These are phyloP conservation scores for Pontoporia blainvillei DNA, from an alignment of 2,113 vertebrate genomes.

Conservation along the genomic window DNA sequence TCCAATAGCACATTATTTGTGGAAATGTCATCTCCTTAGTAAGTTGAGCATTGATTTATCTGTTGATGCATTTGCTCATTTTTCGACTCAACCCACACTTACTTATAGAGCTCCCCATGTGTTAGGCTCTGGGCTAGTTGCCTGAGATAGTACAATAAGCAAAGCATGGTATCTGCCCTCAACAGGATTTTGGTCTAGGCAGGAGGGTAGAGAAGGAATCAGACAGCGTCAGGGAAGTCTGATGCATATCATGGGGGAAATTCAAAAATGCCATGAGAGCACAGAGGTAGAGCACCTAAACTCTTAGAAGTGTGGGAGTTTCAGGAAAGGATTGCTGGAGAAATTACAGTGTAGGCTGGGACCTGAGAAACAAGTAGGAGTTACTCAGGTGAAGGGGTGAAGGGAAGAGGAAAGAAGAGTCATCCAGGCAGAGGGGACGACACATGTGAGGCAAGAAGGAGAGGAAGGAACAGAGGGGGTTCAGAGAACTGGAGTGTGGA, in stretches of 20 bases:
- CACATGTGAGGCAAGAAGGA: not conserved
- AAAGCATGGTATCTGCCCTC: not conserved
- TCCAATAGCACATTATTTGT: not conserved
- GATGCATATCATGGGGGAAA: rapidly evolving
- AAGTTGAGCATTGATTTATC: not conserved
- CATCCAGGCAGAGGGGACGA: not conserved
- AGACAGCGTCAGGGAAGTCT: not conserved
- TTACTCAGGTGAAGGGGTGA: not conserved
- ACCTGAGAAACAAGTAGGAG: not conserved
- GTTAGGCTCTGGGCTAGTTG: not conserved
- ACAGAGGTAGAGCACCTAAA: not conserved
- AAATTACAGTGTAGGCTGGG: not conserved
- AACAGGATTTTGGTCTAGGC: not conserved
- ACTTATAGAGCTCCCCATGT: not conserved
- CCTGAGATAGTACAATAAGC: not conserved
- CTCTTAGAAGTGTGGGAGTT: not conserved
- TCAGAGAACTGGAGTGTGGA: not conserved
- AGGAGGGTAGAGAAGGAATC: not conserved
- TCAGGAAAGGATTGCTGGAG: not conserved
- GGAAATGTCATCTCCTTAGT: not conserved
- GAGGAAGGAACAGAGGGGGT: not conserved
- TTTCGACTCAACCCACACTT: not conserved
- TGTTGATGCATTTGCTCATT: not conserved
- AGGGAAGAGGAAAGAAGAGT: not conserved
- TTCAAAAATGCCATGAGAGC: not conserved